Base-by-base conservation (phyloP, 2,113 vertebrate species). In the Colinus virginianus region DNA sequence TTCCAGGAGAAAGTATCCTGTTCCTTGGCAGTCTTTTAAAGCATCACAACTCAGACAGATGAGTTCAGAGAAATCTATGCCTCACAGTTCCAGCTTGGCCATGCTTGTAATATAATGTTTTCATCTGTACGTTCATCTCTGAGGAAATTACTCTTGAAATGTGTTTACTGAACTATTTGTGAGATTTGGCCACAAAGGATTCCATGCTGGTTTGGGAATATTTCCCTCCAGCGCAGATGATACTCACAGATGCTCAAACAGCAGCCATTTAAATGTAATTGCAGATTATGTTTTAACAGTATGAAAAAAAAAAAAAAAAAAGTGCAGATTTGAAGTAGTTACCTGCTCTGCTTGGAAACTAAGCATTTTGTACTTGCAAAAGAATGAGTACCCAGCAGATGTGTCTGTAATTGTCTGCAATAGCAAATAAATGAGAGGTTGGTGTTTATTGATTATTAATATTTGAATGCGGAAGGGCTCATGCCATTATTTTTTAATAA, bases 161-260 rank as follows among this genome's bases (percentile, higher is more conserved):
- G 58, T 90, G 46, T 87, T 93, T 93, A 49, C 38, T 62, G 55
- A 23, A 36, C 23, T 62, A 2, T 38, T 80, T 88, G 87, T 85
- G 46, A 67, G 68, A 67, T 83, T 78, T 59, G 80, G 17, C 17
- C 68, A 38, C 32, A 78, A 88, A 55, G 22, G 1, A 59, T 85
- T 93, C 45, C 64, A 30, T 74, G 59, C 71, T 85, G 76, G 25
- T 32, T 75, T 68, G 61, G 28, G 69, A 90, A 80, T 86, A 21
- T 7, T 15, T 53, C 51, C 30, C 55, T 85, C 87, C 53, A 85
- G 45, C 0, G 0, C 26, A 1, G 3, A 62, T 84, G 56, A 26
- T 81, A 21, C 10, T 59, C 53, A 48, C 36, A 62, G 45, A 1
- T 1, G 67, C 49, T 91, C 78, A 25, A 66, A 62, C 22, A 76